Base-by-base conservation (phyloP, 1,140 invertebrate species). In the Drosophila pallidifrons region DNA sequence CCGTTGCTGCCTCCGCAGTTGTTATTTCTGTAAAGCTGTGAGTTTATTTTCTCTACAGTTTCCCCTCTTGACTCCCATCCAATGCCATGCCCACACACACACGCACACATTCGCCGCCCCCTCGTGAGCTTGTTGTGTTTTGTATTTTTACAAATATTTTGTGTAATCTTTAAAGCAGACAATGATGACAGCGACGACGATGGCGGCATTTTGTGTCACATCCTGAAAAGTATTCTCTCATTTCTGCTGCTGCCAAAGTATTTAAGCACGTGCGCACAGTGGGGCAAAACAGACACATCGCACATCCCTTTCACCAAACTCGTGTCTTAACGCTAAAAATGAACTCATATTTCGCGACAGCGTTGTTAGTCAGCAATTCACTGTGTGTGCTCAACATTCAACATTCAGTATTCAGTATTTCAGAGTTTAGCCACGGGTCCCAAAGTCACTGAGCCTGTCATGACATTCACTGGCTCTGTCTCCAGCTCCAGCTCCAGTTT, bases 81-180 rank as follows among this genome's bases (percentile, higher is more conserved):
- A 30, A 1, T 28, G 1, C 0, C 32, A 8, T 38, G 35, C 35
- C 35, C 35, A 6, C 35, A 25, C 7, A 25, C 7, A 28, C 45
- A 13, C 15, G 7, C 32, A 16, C 51, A 16, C 15, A 49, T 10
- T 5, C 16, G 6, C 13, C 59, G 10, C 64, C 20, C 15, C 16
- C 20, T 32, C 45, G 46, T 54, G 10, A 54, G 66, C 82, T 72
- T 85, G 80, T 81, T 88, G 82, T 89, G 89, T 81, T 91, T 91
- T 86, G 77, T 91, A 87, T 91, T 91, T 83, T 88, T 82, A 91
- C 81, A 91, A 91, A 91, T 91, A 91, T 90, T 91, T 83, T 85
- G 77, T 90, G 82, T 91, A 91, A 91, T 90, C 86, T 91, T 91
- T 90, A 87, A 90, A 88, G 78, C 80, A 88, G 90, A 91, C 86